These are phyloP conservation scores for Muricea muricata DNA, from an alignment of 92 coral and sea anemone species.

Conservation along the genomic window DNA sequence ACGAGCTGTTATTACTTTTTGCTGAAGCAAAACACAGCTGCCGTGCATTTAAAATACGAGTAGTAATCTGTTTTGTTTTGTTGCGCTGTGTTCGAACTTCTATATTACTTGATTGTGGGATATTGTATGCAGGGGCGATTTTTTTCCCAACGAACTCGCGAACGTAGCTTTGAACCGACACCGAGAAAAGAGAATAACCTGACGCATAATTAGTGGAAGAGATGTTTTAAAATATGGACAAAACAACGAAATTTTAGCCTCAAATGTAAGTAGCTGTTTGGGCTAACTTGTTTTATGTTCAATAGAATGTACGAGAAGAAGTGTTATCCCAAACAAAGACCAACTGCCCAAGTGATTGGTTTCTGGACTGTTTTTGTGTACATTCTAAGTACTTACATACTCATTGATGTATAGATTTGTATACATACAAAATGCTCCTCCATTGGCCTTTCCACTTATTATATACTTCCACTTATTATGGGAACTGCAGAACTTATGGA, in stretches of 20 bases:
- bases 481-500: no score
- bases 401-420: no score
- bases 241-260: neutral
- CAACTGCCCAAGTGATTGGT: neutral
- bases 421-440: no score
- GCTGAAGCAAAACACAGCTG: neutral
- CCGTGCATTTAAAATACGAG: neutral
- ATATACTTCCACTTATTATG: no score
- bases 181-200: neutral
- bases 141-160: neutral
- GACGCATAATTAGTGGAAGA: neutral
- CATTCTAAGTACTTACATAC: no score
- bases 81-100: neutral
- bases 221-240: neutral
- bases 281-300: no score
- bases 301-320: no score
- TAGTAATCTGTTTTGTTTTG: neutral
- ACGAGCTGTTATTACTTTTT: neutral
- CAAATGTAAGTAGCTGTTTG: neutral
- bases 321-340: no score
- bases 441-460: no score
- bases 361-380: neutral
- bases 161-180: neutral
- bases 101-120: neutral
- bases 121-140: neutral